Base-by-base conservation (phyloP, 2,888 invertebrate species). In the Acronicta leporina region DNA sequence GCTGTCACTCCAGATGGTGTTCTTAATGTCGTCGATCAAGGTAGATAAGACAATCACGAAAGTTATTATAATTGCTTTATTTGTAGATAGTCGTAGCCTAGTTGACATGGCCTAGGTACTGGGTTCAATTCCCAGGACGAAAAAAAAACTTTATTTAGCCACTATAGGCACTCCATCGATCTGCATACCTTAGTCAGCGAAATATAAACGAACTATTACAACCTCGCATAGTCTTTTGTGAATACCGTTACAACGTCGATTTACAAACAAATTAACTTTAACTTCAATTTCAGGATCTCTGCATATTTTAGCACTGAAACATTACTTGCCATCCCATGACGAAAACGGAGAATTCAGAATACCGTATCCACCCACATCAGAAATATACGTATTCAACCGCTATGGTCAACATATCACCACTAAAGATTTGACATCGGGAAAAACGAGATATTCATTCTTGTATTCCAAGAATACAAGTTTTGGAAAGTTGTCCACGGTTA, bases 381-480 rank as follows among this genome's bases (percentile, higher is more conserved):
- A 99, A 92, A 96, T 99, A 64, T 98, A 98, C 84, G 97, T 98
- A 1, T 98, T 98, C 89, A 98, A 98, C 90, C 96, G 98, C 27
- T 98, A 98, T 85, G 99, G 99, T 0, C 99, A 99, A 88, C 99
- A 99, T 89, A 97, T 98, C 27, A 97, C 97, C 27, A 99, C 99
- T 2, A 98, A 97, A 87, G 99, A 99, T 89, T 94, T 99, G 62
- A 97, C 99, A 47, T 99, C 99, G n/a, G 98, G 98, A 48, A 98
- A 98, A 91, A 97, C 97, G 6, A 96, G 98, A 86, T 99, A 99
- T 90, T 98, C 98, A 48, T 99, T 99, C 95, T 95, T 99, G 25
- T 99, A 99, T 94, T 99, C 98, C 48, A 99, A 99, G 85, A 99
- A 98, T 86, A 98, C 98, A 8, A 98, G 98, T 85, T 99, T 98